Evolutionary conservation across 2,113 vertebrate genomes (phyloP).

Genomic region (Phodopus roborovskii): DNA sequence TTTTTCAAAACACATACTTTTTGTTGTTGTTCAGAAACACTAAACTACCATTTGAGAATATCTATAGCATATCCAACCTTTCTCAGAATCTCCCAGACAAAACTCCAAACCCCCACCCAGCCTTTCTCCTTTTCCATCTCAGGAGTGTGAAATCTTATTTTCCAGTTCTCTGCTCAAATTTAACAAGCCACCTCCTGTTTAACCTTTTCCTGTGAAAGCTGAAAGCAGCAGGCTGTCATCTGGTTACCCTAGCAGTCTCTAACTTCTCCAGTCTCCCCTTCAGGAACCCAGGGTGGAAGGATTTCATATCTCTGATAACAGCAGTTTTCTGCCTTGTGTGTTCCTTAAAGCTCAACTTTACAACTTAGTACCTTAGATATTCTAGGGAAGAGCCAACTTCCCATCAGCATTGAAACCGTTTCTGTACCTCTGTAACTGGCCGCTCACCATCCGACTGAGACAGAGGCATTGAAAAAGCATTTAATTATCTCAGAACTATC

Average conservation of each 20-base stretch:
- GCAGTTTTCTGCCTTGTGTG: background rate
- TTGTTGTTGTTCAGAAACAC: background rate
- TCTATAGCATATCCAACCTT: constrained; percentile 55
- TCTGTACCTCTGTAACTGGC: constrained; percentile 21
- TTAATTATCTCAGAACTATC: constrained; percentile 74
- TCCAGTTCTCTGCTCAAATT: constrained; percentile 89
- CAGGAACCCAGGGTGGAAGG: constrained; percentile 17
- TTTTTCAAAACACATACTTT: constrained; percentile 33
- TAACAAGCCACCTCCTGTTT: constrained; percentile 86
- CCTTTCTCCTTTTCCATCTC: constrained; percentile 67
- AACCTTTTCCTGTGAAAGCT: constrained; percentile 86
- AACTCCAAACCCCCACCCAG: constrained; percentile 79
- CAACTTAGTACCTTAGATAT: constrained; percentile 10
- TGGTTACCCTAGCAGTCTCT: constrained; percentile 50
- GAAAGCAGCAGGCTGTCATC: constrained; percentile 79
- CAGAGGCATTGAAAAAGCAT: constrained; percentile 66
- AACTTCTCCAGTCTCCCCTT: constrained; percentile 54
- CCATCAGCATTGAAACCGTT: background rate
- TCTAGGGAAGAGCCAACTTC: background rate
- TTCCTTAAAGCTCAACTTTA: background rate
- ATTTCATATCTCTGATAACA: constrained; percentile 54
- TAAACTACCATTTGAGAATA: constrained; percentile 67
- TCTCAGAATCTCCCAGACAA: constrained; percentile 69
- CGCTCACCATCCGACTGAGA: constrained; percentile 24
- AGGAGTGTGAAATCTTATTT: constrained; percentile 90